These are phyloP conservation scores for Tinamus guttatus DNA, from an alignment of 2,113 vertebrate genomes.

Conservation along the genomic window DNA sequence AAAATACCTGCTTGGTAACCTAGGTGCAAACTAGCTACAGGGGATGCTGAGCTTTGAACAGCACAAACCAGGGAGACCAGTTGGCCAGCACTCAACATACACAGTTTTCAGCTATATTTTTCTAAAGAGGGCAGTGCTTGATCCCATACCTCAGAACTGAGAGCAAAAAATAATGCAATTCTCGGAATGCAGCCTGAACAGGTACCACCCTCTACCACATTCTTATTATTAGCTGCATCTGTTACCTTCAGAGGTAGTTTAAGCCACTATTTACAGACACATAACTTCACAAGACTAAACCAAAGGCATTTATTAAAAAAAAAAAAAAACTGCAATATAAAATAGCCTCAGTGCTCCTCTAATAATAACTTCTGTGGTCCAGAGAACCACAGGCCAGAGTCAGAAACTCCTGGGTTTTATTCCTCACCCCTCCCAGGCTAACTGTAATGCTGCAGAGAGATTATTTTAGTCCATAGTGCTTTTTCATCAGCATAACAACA, in stretches of 20 bases:
- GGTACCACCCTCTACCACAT: background rate
- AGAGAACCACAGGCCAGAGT: background rate
- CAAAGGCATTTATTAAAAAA: background rate
- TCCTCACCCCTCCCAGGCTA: background rate
- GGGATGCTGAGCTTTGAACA: background rate
- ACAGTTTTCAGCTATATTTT: background rate
- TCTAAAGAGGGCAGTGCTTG: background rate
- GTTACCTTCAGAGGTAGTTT: background rate
- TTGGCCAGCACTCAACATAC: background rate
- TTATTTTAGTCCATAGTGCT: background rate
- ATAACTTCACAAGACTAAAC: background rate
- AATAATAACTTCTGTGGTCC: background rate
- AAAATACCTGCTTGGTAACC: background rate
- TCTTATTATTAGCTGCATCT: background rate
- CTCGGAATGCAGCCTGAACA: background rate
- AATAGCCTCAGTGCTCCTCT: background rate
- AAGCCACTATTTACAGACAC: background rate
- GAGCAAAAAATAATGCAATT: background rate
- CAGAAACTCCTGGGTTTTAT: background rate
- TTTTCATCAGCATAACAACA: constrained; percentile 20
- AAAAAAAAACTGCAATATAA: background rate
- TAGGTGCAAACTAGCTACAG: background rate
- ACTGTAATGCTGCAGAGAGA: background rate
- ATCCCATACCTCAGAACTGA: background rate
- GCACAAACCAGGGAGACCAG: background rate